Conservation (phyloP, 2,888 invertebrate genomes). For the Stenchaetothrips biformis region DNA sequence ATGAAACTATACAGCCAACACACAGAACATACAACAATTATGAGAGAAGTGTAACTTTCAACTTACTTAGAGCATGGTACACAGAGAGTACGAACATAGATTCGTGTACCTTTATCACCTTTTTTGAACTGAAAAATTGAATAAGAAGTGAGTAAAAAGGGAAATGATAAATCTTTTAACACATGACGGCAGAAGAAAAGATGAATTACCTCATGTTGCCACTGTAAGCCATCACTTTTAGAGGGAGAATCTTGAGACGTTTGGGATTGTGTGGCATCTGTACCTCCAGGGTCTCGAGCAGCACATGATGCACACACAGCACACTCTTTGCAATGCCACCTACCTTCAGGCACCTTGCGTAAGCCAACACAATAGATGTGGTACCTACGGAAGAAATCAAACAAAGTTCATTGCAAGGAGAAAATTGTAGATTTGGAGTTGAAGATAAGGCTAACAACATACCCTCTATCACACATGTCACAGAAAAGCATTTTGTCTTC, state of each 20-base stretch:
- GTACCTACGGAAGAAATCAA: slow-evolving; percentile 50
- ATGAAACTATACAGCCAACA: not conserved
- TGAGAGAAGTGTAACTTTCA: slow-evolving; percentile 33
- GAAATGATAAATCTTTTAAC: not conserved
- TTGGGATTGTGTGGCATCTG: slow-evolving; percentile 40
- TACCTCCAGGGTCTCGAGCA: slow-evolving; percentile 48
- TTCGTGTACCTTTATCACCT: slow-evolving; percentile 48
- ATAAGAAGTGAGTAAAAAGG: slow-evolving; percentile 28
- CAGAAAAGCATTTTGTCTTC: slow-evolving; percentile 92
- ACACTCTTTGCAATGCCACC: slow-evolving; percentile 85
- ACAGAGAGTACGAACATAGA: slow-evolving; percentile 56
- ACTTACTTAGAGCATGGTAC: slow-evolving; percentile 63
- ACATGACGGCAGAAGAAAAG: not conserved
- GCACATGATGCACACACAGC: slow-evolving; percentile 58
- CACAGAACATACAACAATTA: slow-evolving; percentile 35
- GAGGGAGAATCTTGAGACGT: slow-evolving; percentile 35
- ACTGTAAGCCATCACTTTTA: slow-evolving; percentile 46
- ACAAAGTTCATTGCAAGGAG: slow-evolving; percentile 26
- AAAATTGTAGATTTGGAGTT: not conserved
- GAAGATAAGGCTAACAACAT: slow-evolving; percentile 35
- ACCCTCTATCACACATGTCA: slow-evolving; percentile 88
- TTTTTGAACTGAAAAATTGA: slow-evolving; percentile 46
- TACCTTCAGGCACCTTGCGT: slow-evolving; percentile 71
- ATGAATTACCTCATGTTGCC: slow-evolving; percentile 49
- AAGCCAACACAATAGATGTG: slow-evolving; percentile 88